Percentiles rank a stretch among this genome's conserved stretches.
phyloP scores from a whole-genome alignment of 2,797 vertebrate genomes.

The Salarias fasciatus region DNA sequence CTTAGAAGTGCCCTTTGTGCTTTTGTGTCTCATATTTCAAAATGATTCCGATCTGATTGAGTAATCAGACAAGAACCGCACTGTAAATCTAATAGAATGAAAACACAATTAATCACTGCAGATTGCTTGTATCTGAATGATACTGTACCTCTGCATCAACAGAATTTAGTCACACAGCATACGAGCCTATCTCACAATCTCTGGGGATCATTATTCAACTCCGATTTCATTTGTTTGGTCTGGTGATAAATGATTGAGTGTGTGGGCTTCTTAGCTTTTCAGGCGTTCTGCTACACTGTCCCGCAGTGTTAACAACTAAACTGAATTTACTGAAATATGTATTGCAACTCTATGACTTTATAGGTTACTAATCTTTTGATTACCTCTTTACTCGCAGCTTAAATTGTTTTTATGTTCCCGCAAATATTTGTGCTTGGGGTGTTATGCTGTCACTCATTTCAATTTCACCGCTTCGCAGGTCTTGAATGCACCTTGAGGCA shows the following conservation, averaged over 20 bases:
- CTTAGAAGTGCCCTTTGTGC: constrained; percentile 28
- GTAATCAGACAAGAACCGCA: constrained; percentile 51
- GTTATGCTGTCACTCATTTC: constrained; percentile 28
- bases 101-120: constrained; percentile 64
- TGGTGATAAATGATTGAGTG: constrained; percentile 32
- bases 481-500: constrained; percentile 29
- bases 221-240: constrained; percentile 37
- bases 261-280: constrained; percentile 8
- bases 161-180: constrained; percentile 31
- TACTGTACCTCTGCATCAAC: constrained; percentile 42
- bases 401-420: constrained; percentile 15
- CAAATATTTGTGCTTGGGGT: constrained; percentile 27
- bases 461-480: constrained; percentile 14
- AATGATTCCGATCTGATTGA: constrained; percentile 52
- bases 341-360: background rate
- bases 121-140: constrained; percentile 28
- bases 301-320: background rate
- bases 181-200: constrained; percentile 29
- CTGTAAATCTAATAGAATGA: constrained; percentile 50
- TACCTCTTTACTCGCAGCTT: background rate
- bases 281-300: background rate
- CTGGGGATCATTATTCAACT: constrained; percentile 41
- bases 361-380: constrained; percentile 20
- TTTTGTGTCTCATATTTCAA: constrained; percentile 53
- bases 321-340: constrained; percentile 3